A percentile compares a stretch with the other conserved stretches of the same genome.
These are phyloP conservation scores for Monodelphis domestica DNA, from an alignment of 2,797 vertebrate genomes.

Conservation along the genomic window DNA sequence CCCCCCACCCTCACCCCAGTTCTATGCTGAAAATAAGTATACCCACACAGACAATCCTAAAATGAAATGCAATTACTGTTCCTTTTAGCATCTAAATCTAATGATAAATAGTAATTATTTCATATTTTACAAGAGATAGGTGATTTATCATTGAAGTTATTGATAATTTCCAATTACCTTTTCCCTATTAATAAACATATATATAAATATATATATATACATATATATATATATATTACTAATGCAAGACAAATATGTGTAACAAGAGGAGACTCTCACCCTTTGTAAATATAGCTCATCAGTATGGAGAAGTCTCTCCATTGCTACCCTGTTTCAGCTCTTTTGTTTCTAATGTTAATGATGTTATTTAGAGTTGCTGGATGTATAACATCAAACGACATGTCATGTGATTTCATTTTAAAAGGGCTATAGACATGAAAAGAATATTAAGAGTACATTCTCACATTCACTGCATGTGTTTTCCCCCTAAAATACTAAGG, in stretches of 20 bases:
- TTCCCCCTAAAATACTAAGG: conserved; percentile 71
- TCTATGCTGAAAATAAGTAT: background rate
- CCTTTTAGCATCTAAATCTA: conserved; percentile 29
- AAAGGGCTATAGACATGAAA: conserved; percentile 48
- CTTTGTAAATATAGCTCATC: conserved; percentile 64
- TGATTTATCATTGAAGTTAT: conserved; percentile 56
- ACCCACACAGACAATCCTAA: background rate
- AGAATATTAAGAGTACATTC: conserved; percentile 74
- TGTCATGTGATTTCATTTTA: conserved; percentile 75
- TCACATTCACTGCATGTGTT: too few species aligned
- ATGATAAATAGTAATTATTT: conserved; percentile 45
- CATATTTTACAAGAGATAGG: conserved; percentile 4
- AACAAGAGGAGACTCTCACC: conserved; percentile 66
- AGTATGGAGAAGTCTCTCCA: conserved; percentile 56
- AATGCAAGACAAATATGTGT: conserved; percentile 62
- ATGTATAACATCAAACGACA: conserved; percentile 68
- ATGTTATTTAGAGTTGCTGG: conserved; percentile 76
- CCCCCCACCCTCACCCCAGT: too few species aligned
- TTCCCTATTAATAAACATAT: conserved; percentile 65
- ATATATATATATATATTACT: conserved; percentile 70
- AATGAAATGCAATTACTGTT: background rate
- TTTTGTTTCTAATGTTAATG: conserved; percentile 75
- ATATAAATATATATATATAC: conserved; percentile 71
- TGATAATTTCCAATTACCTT: conserved; percentile 36
- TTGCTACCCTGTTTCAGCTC: conserved; percentile 63